Evolutionary conservation across 2,888 invertebrate species (phyloP), one percentile per base, ranked within the genome.

Genomic region (Vanessa cardui): DNA sequence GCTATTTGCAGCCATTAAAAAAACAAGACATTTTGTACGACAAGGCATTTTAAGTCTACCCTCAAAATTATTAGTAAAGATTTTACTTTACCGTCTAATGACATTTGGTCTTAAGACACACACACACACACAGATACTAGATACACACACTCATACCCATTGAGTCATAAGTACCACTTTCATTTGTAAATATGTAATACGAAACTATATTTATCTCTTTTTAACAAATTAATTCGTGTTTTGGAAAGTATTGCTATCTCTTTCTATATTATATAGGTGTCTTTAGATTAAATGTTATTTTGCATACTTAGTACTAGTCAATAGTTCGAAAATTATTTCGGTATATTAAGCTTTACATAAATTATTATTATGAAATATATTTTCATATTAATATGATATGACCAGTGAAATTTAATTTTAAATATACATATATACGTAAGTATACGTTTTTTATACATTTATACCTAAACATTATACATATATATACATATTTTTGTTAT

Each of bases 291-390:
- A 39, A 66, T 69, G 63, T 69, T 69, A 47, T 56, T 62, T 65
- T 39, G 12, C 39, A 12, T 12, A 67, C 64, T 59, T 61, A 67
- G 70, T 66, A 66, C 70, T 72, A 72, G 73, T 72, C 72, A 73
- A 69, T 58, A 61, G 52, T 72, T 69, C 58, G 54, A 69, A 67
- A 62, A 4, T 12, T 64, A 65, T 74, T 74, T 72, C 66, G 68
- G 64, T 74, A 72, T 61, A 59, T 62, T 67, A 72, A 74, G 77
- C 63, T 73, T 74, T 76, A 76, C 58, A 72, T 75, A 76, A 76
- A 73, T 75, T 75, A 75, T 73, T 73, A 69, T 39, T 18, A 56
- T 18, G 39, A 26, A 31, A 33, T 26, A 52, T 52, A 26, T 31
- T 54, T 31, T 33, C 9, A 33, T 56, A 56, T 39, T 16, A n/a